A percentile compares a stretch with the other conserved stretches of the same genome.
Conservation (phyloP, 2,113 vertebrate genomes). For the Hiodon alosoides region DNA sequence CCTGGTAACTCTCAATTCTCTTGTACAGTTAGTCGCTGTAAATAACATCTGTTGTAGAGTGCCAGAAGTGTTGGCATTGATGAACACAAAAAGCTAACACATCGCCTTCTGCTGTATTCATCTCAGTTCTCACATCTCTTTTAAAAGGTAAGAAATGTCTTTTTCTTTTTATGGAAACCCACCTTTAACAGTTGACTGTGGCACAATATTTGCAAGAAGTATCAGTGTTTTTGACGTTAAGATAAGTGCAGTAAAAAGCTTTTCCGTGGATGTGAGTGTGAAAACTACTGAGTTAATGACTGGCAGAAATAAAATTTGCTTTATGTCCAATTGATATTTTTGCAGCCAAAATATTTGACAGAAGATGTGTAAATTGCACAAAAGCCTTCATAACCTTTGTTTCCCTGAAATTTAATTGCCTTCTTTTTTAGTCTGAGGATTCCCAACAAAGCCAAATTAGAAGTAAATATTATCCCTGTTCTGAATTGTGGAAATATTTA, state of each 20-base stretch:
- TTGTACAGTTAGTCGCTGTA: slow-evolving; percentile 30
- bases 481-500: not conserved
- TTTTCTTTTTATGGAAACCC: not conserved
- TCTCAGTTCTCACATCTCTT: slow-evolving; percentile 16
- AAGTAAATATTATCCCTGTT: not conserved
- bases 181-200: not conserved
- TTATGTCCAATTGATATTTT: too few species aligned
- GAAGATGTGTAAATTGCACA: not conserved
- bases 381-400: not conserved
- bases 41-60: slow-evolving; percentile 20
- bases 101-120: slow-evolving; percentile 29
- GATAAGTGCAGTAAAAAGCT: not conserved
- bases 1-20: not conserved
- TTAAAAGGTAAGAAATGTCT: slow-evolving; percentile 13
- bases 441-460: slow-evolving; percentile 1
- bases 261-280: not conserved
- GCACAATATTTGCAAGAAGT: not conserved
- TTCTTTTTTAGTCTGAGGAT: not conserved
- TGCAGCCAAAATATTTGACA: not conserved
- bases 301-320: not conserved
- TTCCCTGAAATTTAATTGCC: not conserved
- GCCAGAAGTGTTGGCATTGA: slow-evolving; percentile 44
- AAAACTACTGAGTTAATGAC: not conserved
- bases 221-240: not conserved
- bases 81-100: slow-evolving; percentile 38